Conservation (phyloP, 1,140 invertebrate genomes). For the Drosophila melanogaster region Release_6_plus_ISO1_MT NT_037436.4:9426001-9426500, state of each 20-base stretch:
- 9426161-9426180: slow-evolving; percentile 28
- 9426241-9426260: background rate
- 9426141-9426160: slow-evolving; percentile 49
- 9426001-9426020: slow-evolving; percentile 39
- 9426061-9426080: slow-evolving; percentile 51
- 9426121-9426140: slow-evolving; percentile 57
- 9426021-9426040: slow-evolving; percentile 5
- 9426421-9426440: background rate
- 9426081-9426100: slow-evolving; percentile 68
- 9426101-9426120: slow-evolving; percentile 64
- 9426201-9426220: slow-evolving; percentile 42
- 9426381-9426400: slow-evolving; percentile 23
- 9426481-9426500: slow-evolving; percentile 6
- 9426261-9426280: slow-evolving; percentile 34
- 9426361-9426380: slow-evolving; percentile 38
- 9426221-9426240: slow-evolving; percentile 29
- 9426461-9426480: background rate
- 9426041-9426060: slow-evolving; percentile 7
- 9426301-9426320: slow-evolving; percentile 36
- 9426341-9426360: slow-evolving; percentile 18
- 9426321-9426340: slow-evolving; percentile 36
- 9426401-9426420: slow-evolving; percentile 10
- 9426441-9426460: slow-evolving; percentile 35
- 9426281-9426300: slow-evolving; percentile 23
- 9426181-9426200: slow-evolving; percentile 37